Conservation (phyloP, 2,888 invertebrate genomes). For the Chalcis sispes region DNA sequence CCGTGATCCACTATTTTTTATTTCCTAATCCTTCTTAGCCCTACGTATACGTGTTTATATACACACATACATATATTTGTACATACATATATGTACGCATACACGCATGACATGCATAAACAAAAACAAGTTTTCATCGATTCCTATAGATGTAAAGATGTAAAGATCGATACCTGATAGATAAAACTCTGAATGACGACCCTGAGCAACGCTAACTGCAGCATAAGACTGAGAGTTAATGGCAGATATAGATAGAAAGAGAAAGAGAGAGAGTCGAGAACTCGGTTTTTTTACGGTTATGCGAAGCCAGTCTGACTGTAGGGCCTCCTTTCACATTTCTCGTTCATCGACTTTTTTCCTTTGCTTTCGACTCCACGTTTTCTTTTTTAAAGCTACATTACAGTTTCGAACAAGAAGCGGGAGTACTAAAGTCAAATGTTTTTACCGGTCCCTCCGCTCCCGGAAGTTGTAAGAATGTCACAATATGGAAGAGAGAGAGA, state of each 20-base stretch:
- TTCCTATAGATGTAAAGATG: too few species aligned
- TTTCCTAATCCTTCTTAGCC: too few species aligned
- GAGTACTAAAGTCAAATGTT: too few species aligned
- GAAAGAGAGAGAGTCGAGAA: constrained; percentile 19
- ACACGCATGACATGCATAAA: too few species aligned
- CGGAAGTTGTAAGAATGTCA: too few species aligned
- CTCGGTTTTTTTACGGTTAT: constrained; percentile 35
- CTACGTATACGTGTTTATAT: not conserved
- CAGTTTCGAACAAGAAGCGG: constrained; percentile 1
- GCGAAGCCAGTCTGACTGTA: not conserved
- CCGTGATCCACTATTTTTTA: too few species aligned
- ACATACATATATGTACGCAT: not conserved
- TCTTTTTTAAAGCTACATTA: too few species aligned
- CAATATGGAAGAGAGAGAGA: too few species aligned
- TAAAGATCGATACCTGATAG: too few species aligned
- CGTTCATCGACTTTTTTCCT: too few species aligned
- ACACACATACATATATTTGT: not conserved
- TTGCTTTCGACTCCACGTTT: not conserved
- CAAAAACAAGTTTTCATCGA: too few species aligned
- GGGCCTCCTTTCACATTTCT: constrained; percentile 1
- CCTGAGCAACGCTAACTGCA: constrained; percentile 1
- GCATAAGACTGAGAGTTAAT: constrained; percentile 12
- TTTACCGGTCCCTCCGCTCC: too few species aligned
- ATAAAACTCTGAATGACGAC: constrained; percentile 12
- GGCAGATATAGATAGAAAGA: constrained; percentile 20